These are phyloP conservation scores for Cheirogaleus medius DNA, from an alignment of 2,113 vertebrate species.

Conservation along the genomic window DNA sequence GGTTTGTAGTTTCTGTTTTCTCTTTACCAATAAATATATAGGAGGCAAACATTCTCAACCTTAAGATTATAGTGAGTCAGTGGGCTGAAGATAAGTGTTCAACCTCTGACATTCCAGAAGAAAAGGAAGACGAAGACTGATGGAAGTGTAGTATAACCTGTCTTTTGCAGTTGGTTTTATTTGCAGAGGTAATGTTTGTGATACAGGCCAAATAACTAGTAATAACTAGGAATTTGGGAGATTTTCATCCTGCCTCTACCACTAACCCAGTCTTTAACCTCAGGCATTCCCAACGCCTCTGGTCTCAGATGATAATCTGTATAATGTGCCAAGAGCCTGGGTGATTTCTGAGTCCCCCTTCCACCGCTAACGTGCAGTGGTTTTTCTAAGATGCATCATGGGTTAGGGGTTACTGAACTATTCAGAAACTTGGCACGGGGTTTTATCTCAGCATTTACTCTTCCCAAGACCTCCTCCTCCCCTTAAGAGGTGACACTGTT, in stretches of 20 bases:
- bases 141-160: background rate
- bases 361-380: background rate
- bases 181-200: background rate
- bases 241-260: background rate
- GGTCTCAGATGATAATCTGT: background rate
- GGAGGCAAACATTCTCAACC: background rate
- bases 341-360: background rate
- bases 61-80: background rate
- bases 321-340: background rate
- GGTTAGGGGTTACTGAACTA: background rate
- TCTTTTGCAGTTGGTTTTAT: background rate
- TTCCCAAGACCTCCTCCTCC: background rate
- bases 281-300: background rate
- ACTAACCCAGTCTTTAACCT: background rate
- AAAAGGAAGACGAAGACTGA: background rate
- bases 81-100: background rate
- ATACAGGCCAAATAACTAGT: background rate
- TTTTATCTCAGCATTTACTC: background rate
- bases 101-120: background rate
- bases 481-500: background rate
- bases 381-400: background rate
- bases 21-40: background rate
- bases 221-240: background rate
- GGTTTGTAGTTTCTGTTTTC: background rate
- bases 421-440: background rate